Base-by-base conservation (phyloP, 2,113 vertebrate genomes). In the Mastomys natalensis region DNA sequence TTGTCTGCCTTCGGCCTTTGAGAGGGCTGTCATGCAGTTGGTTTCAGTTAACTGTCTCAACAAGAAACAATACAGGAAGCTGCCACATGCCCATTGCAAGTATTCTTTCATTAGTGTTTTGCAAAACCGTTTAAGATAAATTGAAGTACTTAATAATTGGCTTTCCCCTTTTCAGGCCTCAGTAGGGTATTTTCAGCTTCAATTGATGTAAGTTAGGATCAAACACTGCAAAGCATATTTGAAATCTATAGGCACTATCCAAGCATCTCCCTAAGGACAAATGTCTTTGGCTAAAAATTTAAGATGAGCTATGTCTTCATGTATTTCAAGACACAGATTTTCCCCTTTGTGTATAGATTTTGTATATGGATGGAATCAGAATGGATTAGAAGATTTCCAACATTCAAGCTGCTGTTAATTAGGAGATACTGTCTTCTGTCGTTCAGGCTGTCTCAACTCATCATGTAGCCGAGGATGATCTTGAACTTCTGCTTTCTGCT, bases 31-130 rank as follows among this genome's bases (percentile, higher is more conserved):
- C 62, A 82, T 92, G 93, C 60, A 92, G 60, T 45, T 96, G 96
- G 96, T 97, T 98, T 97, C 13, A 58, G 94, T 98, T 95, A 97
- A 95, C 53, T 94, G 43, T 94, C 72, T 95, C 90, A 72, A 85
- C 92, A 73, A 29, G 40, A 97, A 97, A 78, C 26, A 97, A 92
- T 64, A 95, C n/a, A 84, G 22, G 78, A 97, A 91, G 80, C 81
- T 58, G 85, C 15, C 31, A 74, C 78, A 68, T 85, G 87, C 26
- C 84, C 60, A 92, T 12, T 91, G 92, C 90, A 94, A 97, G 87
- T 21, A 87, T 95, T 86, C 97, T 97, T 96, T 97, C 97, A 95
- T 98, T 98, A 97, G 58, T 90, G 87, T 22, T 80, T 94, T 85
- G 62, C 17, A 96, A 93, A 98, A 90, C 93, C 89, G 90, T 70